Evolutionary conservation across 2,888 invertebrate species (phyloP).

Genomic region (Prionchulus punctatus): DNA sequence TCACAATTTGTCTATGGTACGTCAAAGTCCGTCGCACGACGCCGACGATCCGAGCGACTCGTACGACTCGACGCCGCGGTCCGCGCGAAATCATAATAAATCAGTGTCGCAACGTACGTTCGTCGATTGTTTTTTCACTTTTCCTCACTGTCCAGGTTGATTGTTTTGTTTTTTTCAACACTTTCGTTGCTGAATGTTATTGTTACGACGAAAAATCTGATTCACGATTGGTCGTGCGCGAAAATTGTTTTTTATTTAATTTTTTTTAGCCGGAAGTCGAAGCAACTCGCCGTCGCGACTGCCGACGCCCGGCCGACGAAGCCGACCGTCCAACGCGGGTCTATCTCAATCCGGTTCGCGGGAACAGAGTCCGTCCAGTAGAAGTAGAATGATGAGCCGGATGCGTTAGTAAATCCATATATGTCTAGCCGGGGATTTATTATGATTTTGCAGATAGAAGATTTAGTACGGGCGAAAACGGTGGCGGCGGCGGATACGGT

Average conservation of each 20-base stretch:
- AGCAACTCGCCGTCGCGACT: conserved; percentile 78
- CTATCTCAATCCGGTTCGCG: conserved; percentile 37
- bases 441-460: no score
- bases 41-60: not conserved
- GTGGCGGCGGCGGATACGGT: no score
- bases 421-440: no score
- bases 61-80: not conserved
- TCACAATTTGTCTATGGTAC: no score
- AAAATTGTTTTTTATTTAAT: conserved; percentile 6
- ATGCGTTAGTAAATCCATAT: no score
- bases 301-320: not conserved
- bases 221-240: no score
- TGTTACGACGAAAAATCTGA: no score
- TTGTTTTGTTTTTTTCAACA: not conserved
- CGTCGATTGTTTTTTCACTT: conserved; percentile 10
- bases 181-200: not conserved
- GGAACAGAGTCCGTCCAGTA: conserved; percentile 34
- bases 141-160: not conserved
- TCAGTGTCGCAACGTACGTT: conserved; percentile 10
- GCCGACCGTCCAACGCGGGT: not conserved
- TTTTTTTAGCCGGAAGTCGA: conserved; percentile 61
- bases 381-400: no score
- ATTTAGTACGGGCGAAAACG: conserved; percentile 10
- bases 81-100: conserved; percentile 7
- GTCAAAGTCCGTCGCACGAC: no score